Base-by-base conservation (phyloP, 1,140 invertebrate genomes). In the Drosophila kikkawai region DNA sequence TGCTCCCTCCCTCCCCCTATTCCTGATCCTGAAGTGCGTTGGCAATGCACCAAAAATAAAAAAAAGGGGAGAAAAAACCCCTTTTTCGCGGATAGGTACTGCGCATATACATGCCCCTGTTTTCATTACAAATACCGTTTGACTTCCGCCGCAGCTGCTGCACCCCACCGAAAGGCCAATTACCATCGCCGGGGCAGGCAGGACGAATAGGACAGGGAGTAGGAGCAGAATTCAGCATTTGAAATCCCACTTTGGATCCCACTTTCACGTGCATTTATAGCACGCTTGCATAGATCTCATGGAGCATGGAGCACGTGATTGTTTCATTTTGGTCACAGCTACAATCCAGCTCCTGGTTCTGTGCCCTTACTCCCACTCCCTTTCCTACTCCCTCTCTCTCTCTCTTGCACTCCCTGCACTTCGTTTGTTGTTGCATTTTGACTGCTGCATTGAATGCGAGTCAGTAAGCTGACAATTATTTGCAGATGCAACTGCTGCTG, bases 101-200 rank as follows among this genome's bases (percentile, higher is more conserved):
- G 61, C 39, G 75, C 76, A 88, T 77, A 79, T 87, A 90, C 85
- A 90, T 88, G 85, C 66, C 85, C 78, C 84, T 90, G 81, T 88
- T 88, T 88, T 88, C 85, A 90, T 88, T 88, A 88, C 85, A 88
- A 85, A 88, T 90, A 90, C 87, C 85, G 85, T 88, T 88, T 88
- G 85, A 88, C 85, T 88, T 88, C 85, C 85, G 85, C 74, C 81
- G 84, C 84, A 87, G 73, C 41, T 29, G 73, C 45, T 29, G 22
- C 17, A 36, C 12, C 45, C n/a, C 42, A 11, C 36, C 19, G 36
- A 22, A 39, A 15, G 36, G 53, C 19, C 53, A 36, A 56, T 56
- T 56, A 56, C 36, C 36, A 13, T 8, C 26, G 47, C 45, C 19
- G 19, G 9, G 36, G 12, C 6, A 47, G 19, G 45, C 51, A 53